phyloP scores from a whole-genome alignment of 2,888 invertebrate species.

The Plagodis dolabraria region DNA sequence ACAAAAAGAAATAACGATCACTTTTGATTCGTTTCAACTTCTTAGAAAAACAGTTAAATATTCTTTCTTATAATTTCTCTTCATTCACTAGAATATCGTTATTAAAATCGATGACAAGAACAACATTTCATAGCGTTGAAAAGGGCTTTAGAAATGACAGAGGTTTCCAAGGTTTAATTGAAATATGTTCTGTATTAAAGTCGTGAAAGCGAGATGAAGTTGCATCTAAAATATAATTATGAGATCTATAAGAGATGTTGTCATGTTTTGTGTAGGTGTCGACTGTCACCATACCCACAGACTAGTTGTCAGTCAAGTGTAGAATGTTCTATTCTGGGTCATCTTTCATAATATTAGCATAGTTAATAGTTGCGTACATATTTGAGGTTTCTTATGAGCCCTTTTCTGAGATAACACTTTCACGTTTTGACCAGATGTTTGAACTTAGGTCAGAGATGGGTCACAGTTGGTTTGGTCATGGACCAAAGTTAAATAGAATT shows the following conservation, averaged over 20 bases:
- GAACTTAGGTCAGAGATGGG: slow-evolving; percentile 15
- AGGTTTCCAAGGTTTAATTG: background rate
- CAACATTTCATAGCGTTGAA: background rate
- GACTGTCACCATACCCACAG: slow-evolving; percentile 19
- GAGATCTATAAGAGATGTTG: background rate
- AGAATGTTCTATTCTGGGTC: slow-evolving; percentile 28
- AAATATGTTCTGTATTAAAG: background rate
- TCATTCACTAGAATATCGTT: slow-evolving; percentile 1
- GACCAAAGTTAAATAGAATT: background rate
- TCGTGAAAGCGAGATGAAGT: slow-evolving; percentile 12
- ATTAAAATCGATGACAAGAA: slow-evolving; percentile 14
- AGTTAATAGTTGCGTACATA: slow-evolving; percentile 32
- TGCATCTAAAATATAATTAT: slow-evolving; percentile 8
- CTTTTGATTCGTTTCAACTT: too few relatives aligned
- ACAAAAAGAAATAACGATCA: too few relatives aligned
- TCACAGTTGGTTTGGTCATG: background rate
- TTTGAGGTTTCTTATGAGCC: slow-evolving; percentile 28
- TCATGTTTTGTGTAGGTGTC: slow-evolving; percentile 17
- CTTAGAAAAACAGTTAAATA: too few relatives aligned
- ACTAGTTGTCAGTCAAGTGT: slow-evolving; percentile 15
- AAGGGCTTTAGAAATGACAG: background rate
- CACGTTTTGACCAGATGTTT: slow-evolving; percentile 25
- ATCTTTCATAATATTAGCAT: slow-evolving; percentile 39
- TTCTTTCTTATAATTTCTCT: background rate
- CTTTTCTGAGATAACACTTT: slow-evolving; percentile 29